Percentiles rank a stretch among this genome's conserved stretches.
These are phyloP conservation scores for Oikopleura dioica DNA, from an alignment of 23 tunicate species.

Conservation along the genomic window DNA sequence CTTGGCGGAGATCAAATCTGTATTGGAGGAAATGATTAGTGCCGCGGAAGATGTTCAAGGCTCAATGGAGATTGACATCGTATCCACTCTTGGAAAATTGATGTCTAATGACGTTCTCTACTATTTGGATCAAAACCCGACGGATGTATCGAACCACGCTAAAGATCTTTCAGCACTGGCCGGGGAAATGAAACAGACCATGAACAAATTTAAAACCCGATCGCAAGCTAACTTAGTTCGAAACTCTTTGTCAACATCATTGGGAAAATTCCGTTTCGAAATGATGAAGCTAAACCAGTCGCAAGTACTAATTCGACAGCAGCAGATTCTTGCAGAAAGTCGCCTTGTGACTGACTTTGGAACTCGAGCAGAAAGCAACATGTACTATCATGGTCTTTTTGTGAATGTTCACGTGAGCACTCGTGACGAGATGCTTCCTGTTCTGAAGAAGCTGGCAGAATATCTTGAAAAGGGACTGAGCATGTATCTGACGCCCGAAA, in stretches of 20 bases:
- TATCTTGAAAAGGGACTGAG: conserved; percentile 46
- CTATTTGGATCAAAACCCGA: neutral
- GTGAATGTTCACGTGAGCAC: neutral
- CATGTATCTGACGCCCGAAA: conserved; percentile 72
- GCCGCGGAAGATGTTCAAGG: no score
- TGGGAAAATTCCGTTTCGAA: neutral
- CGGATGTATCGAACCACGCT: neutral
- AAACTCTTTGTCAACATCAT: neutral
- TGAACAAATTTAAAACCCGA: no score
- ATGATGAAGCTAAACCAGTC: neutral
- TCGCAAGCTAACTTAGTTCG: neutral
- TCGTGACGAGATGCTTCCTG: conserved; percentile 29
- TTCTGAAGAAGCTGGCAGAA: conserved; percentile 41
- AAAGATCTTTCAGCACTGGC: neutral
- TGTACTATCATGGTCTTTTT: neutral
- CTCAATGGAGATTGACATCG: neutral
- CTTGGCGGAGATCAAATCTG: neutral
- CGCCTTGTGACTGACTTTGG: neutral
- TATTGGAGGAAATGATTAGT: neutral
- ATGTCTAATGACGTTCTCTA: neutral
- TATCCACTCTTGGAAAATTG: neutral
- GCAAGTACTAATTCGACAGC: neutral
- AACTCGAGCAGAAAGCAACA: neutral
- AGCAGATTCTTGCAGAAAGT: neutral
- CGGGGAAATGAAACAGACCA: no score